These are phyloP conservation scores for Motacilla alba DNA, from an alignment of 2,113 vertebrate species.

Conservation along the genomic window DNA sequence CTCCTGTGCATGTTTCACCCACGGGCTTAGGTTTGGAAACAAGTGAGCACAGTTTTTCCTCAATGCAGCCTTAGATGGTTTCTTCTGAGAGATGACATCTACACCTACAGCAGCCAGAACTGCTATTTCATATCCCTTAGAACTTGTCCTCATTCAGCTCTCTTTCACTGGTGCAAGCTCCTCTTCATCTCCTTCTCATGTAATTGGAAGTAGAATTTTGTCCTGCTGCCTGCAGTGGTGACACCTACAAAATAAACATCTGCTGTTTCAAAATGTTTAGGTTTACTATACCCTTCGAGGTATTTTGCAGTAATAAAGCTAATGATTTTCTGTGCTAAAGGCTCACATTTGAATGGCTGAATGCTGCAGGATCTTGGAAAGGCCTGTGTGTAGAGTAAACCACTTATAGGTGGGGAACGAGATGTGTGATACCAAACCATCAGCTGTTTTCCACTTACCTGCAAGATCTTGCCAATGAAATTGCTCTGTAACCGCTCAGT, in stretches of 20 bases:
- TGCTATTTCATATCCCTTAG: background rate
- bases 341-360: background rate
- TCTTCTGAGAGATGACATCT: background rate
- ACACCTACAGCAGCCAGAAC: background rate
- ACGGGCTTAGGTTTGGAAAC: background rate
- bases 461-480: background rate
- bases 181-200: background rate
- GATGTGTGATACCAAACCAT: background rate
- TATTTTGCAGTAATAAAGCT: background rate
- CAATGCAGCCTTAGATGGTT: background rate
- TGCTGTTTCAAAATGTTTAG: background rate
- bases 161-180: accelerated
- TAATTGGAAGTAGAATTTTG: background rate
- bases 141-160: background rate
- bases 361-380: background rate
- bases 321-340: background rate
- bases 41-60: background rate
- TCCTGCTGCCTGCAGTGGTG: background rate
- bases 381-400: background rate
- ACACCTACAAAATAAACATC: background rate
- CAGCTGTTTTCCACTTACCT: background rate
- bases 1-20: background rate
- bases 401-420: accelerated
- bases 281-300: background rate
- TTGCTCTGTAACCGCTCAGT: background rate